phyloP scores from a whole-genome alignment of 2,888 invertebrate genomes.

The Lissonota sp. region DNA sequence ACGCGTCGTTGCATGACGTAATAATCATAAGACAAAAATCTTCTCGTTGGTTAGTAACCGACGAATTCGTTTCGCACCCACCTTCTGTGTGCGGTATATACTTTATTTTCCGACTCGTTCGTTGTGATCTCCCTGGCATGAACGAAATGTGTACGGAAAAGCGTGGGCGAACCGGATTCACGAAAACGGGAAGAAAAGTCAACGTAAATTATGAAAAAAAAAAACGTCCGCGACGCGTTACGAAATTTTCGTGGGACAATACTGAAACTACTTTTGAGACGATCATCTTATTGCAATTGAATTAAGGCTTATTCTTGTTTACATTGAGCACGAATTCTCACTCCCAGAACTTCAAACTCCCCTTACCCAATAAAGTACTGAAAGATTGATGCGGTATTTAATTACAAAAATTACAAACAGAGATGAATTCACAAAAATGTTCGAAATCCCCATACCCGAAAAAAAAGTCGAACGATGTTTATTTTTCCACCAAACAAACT shows the following conservation, averaged over 20 bases:
- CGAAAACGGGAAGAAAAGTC: neutral
- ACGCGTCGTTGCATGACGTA: no score
- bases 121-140: neutral
- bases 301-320: neutral
- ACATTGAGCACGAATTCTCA: no score
- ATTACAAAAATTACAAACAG: no score
- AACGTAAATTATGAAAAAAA: neutral
- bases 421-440: no score
- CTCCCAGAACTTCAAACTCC: no score
- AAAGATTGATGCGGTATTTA: no score
- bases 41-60: constrained; percentile 27
- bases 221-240: constrained; percentile 7
- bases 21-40: neutral
- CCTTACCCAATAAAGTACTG: no score
- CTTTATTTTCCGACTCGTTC: constrained; percentile 42
- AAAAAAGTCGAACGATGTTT: no score
- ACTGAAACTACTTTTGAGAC: constrained; percentile 19
- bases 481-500: no score
- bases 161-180: constrained; percentile 51
- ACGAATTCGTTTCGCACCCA: constrained; percentile 1
- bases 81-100: constrained; percentile 37
- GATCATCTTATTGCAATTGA: neutral
- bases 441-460: no score
- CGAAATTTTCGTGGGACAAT: constrained; percentile 36
- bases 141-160: constrained; percentile 31